Percentiles rank a stretch among this genome's conserved stretches.
Conservation (phyloP, 2,797 vertebrate genomes). For the Psittacula derbiana region DNA sequence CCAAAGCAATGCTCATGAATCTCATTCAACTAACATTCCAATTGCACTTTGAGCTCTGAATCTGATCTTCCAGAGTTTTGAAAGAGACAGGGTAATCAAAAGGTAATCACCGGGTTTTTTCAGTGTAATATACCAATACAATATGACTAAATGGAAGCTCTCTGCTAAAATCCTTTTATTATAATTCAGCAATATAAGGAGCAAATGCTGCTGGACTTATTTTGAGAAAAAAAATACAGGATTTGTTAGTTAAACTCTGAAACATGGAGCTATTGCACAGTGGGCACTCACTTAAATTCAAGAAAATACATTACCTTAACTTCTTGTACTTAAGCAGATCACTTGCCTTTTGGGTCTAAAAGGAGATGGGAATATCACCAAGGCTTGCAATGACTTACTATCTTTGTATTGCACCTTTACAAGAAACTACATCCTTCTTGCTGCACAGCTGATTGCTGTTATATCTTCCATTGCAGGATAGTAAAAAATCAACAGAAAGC, state of each 20-base stretch:
- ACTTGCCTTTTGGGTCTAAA: background rate
- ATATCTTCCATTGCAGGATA: background rate
- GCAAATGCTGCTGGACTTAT: background rate
- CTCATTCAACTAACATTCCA: background rate
- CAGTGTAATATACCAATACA: background rate
- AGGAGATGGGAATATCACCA: background rate
- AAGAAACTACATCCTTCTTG: background rate
- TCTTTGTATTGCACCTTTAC: background rate
- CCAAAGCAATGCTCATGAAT: background rate
- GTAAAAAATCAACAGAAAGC: background rate
- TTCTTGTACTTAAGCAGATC: background rate
- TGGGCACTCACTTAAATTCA: background rate
- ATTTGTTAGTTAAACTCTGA: background rate
- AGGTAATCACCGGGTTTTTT: background rate
- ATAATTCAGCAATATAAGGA: background rate
- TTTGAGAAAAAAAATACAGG: accelerated
- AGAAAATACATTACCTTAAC: background rate
- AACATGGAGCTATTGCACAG: background rate
- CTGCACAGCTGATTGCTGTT: background rate
- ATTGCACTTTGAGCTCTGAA: background rate
- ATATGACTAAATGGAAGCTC: background rate
- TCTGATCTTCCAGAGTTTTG: background rate
- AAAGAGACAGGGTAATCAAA: background rate
- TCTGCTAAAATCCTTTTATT: background rate
- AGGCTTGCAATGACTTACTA: background rate